Conservation (phyloP, 2,888 invertebrate genomes). For the Eudiplozoon nipponicum region DNA sequence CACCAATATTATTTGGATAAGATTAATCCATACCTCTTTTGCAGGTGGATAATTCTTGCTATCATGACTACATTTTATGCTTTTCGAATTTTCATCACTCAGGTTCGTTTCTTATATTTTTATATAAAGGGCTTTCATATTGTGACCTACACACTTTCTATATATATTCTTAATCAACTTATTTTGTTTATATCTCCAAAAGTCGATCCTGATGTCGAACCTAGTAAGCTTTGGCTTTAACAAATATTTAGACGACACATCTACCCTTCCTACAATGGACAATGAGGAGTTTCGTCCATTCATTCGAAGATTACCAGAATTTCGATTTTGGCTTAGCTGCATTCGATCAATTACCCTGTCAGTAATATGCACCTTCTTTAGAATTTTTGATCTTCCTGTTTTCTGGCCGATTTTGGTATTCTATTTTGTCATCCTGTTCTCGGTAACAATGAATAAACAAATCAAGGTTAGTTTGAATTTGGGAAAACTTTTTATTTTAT, state of each 20-base stretch:
- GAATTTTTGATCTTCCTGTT: constrained; percentile 87
- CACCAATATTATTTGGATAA: no score
- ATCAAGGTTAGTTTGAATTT: constrained; percentile 73
- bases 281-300: constrained; percentile 95
- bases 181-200: constrained; percentile 97
- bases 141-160: constrained; percentile 84
- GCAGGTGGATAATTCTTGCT: no score
- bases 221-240: constrained; percentile 3
- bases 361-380: constrained; percentile 67
- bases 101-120: not conserved
- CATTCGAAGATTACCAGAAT: constrained; percentile 72
- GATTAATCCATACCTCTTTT: no score
- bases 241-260: constrained; percentile 40
- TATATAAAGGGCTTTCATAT: constrained; percentile 74
- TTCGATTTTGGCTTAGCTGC: constrained; percentile 94
- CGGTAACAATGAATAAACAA: constrained; percentile 96
- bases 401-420: constrained; percentile 99
- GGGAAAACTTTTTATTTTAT: no score
- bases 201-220: constrained; percentile 94
- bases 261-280: constrained; percentile 61
- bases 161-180: constrained; percentile 90
- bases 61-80: no score
- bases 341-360: constrained; percentile 66
- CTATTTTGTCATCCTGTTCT: constrained; percentile 89
- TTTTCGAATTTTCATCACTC: no score